A percentile compares a stretch with the other conserved stretches of the same genome.
Conservation (phyloP, 2,113 vertebrate genomes). For the Rafetus swinhoei region DNA sequence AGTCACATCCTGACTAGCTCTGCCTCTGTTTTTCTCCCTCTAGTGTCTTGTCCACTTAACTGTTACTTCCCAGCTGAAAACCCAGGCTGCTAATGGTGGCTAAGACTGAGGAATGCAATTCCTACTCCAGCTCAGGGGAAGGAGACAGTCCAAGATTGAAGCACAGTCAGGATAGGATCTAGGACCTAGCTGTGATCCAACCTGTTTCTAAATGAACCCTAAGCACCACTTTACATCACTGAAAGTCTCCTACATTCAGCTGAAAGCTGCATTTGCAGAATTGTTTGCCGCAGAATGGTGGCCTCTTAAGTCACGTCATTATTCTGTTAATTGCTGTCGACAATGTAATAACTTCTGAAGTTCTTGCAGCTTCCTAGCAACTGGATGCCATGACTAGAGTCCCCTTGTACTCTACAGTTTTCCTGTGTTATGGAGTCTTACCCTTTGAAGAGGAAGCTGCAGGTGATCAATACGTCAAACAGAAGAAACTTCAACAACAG, state of each 20-base stretch:
- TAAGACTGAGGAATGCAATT: neutral
- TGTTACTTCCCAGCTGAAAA: neutral
- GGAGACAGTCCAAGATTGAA: neutral
- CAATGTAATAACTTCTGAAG: neutral
- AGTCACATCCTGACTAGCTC: neutral
- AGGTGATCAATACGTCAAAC: slow-evolving; percentile 71
- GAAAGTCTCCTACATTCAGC: neutral
- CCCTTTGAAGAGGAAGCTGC: slow-evolving; percentile 23
- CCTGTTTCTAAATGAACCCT: neutral
- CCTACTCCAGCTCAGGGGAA: neutral
- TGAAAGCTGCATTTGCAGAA: neutral
- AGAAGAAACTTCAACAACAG: slow-evolving; percentile 77
- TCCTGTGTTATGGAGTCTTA: neutral
- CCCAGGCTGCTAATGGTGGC: neutral
- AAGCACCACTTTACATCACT: neutral
- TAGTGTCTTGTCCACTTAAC: neutral
- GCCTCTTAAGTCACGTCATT: neutral
- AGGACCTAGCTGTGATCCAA: neutral
- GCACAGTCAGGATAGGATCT: neutral
- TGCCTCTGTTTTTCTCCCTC: neutral
- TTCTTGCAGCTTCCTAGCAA: too few relatives aligned
- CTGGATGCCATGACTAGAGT: accelerated
- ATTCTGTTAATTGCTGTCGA: neutral
- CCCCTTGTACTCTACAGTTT: neutral
- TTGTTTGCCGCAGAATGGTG: neutral